Conservation (phyloP, 2,113 vertebrate genomes). For the Brachypodius melanocephalos region DNA sequence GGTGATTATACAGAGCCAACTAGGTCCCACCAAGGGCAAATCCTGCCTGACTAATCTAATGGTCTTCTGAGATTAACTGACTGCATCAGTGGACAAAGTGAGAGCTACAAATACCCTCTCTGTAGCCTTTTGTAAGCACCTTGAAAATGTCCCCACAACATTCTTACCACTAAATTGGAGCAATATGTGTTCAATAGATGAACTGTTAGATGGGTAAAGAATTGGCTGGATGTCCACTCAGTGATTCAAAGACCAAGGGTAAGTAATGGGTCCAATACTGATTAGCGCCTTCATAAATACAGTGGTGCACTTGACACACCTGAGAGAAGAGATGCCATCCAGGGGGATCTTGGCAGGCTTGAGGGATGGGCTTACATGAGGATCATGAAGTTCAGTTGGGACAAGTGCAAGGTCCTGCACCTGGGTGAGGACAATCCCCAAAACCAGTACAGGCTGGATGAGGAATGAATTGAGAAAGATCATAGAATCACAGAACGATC, state of each 20-base stretch:
- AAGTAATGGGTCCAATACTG: not conserved
- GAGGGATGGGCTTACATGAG: accelerated
- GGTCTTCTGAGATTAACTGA: not conserved
- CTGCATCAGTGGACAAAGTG: not conserved
- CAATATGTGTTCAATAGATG: not conserved
- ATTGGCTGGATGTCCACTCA: not conserved
- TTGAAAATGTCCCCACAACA: not conserved
- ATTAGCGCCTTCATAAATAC: not conserved
- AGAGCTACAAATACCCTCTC: not conserved
- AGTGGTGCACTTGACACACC: not conserved
- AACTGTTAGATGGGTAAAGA: not conserved
- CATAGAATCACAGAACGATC: not conserved
- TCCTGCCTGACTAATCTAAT: not conserved
- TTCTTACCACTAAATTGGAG: not conserved
- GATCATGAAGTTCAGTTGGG: not conserved
- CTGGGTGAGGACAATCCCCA: not conserved
- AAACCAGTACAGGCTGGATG: not conserved
- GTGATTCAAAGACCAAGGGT: not conserved
- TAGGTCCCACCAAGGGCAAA: not conserved
- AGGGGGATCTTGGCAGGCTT: not conserved
- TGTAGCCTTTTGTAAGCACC: not conserved
- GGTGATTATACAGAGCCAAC: not conserved
- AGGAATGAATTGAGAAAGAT: not conserved
- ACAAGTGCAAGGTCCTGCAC: not conserved
- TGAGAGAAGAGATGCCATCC: not conserved